Evolutionary conservation across 92 coral and sea anemone species (phyloP), one percentile per base, ranked within the genome.

Genomic region (Parazoanthus darwini): DNA sequence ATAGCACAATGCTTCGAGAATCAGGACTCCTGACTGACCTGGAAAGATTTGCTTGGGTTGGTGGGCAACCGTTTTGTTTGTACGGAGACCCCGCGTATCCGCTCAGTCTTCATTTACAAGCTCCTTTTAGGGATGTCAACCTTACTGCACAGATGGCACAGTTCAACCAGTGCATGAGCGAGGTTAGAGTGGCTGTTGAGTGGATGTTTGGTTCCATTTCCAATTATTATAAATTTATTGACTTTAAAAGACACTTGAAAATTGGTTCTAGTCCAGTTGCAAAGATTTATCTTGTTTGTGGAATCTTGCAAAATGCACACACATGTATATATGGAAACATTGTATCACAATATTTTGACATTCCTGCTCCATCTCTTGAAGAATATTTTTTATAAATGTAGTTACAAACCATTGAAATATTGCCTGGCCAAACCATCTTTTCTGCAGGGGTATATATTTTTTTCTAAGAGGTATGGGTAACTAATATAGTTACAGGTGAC

Each of bases 291-390:
- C 82, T 73, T 6, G 82, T 86, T 73, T 86, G 89, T 86, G 82
- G 82, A 44, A 75, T 86, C 56, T 68, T 77, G 25, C 84, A 87
- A 78, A 56, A 77, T 77, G 84, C 89, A 48, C 89, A 77, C 77
- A 87, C 89, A 76, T 77, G 84, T 23, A 3, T 87, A 6, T 78
- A 58, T 36, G 89, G 85, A 25, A 87, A 48, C 82, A 86, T 73
- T 29, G 70, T 87, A 26, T 87, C 82, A 78, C 38, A 87, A 26
- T 87, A 76, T 77, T 77, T 86, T 86, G 75, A 56, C 79, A 70
- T 54, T 25, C 80, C 77, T 48, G 10, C 83, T 70, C 89, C 86
- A 79, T n/a, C 79, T 1, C 86, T 79, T 68, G 29, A 74, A 88
- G 80, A 43, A 33, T 88, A 78, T 36, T 88, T 88, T 80, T 78